A percentile compares a stretch with the other conserved stretches of the same genome.
phyloP scores from a whole-genome alignment of 2,797 vertebrate genomes.

The Masticophis lateralis region DNA sequence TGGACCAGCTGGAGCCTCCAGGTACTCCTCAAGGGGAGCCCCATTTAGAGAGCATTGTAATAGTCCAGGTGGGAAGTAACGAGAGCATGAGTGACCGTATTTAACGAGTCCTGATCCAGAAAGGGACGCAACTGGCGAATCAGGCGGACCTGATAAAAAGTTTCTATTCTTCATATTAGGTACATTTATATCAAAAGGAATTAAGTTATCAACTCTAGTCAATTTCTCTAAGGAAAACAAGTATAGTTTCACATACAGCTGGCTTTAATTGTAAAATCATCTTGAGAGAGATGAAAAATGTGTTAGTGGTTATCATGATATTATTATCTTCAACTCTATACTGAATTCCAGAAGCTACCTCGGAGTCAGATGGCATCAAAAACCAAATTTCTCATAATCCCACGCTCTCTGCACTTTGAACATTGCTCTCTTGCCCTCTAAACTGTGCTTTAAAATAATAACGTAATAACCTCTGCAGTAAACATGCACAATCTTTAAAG shows the following conservation, averaged over 20 bases:
- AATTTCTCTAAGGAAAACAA: background rate
- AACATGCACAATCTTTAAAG: background rate
- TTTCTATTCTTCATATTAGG: background rate
- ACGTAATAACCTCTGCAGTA: background rate
- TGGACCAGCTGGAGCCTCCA: too few species aligned
- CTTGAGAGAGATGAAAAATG: background rate
- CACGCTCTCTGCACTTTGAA: background rate
- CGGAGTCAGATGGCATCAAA: background rate
- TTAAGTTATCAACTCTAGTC: background rate
- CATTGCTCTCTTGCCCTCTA: background rate
- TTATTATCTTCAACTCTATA: background rate
- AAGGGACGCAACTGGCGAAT: too few species aligned
- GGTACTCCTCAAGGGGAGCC: too few species aligned
- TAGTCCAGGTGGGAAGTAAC: too few species aligned
- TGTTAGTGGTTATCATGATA: background rate
- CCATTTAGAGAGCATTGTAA: too few species aligned
- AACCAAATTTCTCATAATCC: background rate
- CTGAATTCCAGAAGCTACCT: background rate
- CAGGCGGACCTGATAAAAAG: too few species aligned
- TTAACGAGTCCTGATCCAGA: too few species aligned
- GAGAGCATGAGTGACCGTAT: too few species aligned
- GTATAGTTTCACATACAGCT: background rate
- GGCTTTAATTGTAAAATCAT: background rate
- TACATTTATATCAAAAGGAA: background rate
- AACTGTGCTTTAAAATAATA: background rate